These are phyloP conservation scores for Oncorhynchus kisutch DNA, from an alignment of 2,113 vertebrate genomes.

Conservation along the genomic window DNA sequence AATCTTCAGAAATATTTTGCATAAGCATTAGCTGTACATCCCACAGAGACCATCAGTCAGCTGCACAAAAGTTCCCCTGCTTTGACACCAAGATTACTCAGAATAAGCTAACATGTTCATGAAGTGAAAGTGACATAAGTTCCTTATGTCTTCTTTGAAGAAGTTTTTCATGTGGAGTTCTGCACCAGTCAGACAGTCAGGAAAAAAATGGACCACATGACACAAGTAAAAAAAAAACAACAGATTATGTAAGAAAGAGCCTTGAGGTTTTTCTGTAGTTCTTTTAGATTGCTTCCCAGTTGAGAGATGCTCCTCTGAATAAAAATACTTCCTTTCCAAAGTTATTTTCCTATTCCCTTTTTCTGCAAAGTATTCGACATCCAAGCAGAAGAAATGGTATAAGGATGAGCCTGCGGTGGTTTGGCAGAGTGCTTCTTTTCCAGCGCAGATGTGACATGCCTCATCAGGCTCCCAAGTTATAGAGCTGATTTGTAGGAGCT, in stretches of 20 bases:
- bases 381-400: not conserved
- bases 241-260: not conserved
- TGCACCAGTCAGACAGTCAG: not conserved
- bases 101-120: not conserved
- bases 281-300: not conserved
- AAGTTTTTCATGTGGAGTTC: not conserved
- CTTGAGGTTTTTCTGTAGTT: not conserved
- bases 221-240: not conserved
- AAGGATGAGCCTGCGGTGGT: slow-evolving; percentile 1
- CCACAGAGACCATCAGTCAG: not conserved
- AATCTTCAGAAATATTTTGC: not conserved
- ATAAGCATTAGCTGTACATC: not conserved
- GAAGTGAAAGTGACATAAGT: not conserved
- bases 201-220: not conserved
- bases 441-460: not conserved
- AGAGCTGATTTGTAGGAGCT: not conserved
- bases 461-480: not conserved
- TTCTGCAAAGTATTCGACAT: slow-evolving; percentile 4
- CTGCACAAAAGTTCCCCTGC: not conserved
- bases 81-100: not conserved
- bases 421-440: not conserved
- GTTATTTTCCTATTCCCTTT: not conserved
- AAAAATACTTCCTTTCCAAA: not conserved
- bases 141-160: not conserved
- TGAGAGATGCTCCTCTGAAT: not conserved